Percentiles rank a stretch among this genome's conserved stretches.
Conservation (phyloP, 2,113 vertebrate species). For the Drymodes brunneopygia region DNA sequence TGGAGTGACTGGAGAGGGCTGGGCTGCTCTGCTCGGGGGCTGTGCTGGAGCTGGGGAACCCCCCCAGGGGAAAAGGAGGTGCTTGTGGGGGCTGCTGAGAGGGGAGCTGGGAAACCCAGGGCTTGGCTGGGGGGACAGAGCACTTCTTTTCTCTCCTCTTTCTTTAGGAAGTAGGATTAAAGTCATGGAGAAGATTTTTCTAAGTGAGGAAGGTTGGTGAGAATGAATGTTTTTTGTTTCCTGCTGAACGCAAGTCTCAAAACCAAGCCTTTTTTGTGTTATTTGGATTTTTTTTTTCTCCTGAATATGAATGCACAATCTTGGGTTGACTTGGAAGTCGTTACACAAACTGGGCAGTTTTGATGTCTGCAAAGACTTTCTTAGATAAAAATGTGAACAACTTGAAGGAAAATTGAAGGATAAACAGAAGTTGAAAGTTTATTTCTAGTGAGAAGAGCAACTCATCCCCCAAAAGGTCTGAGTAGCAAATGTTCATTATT, state of each 20-base stretch:
- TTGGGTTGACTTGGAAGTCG: background rate
- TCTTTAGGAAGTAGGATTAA: background rate
- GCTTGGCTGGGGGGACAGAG: background rate
- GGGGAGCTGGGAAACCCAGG: background rate
- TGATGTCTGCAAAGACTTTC: background rate
- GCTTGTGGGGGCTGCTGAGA: background rate
- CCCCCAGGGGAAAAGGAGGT: fast-evolving
- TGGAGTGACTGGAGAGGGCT: background rate
- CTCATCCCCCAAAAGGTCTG: background rate
- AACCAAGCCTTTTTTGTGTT: background rate
- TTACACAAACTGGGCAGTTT: background rate
- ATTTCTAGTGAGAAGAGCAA: background rate
- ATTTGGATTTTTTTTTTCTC: background rate
- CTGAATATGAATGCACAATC: background rate
- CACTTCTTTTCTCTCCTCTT: background rate
- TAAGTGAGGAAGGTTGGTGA: background rate
- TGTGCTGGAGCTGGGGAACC: background rate
- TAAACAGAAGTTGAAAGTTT: background rate
- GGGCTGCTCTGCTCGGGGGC: background rate
- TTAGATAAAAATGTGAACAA: background rate
- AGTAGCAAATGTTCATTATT: background rate
- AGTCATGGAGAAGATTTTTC: background rate
- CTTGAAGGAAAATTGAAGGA: background rate
- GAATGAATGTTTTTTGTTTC: background rate
- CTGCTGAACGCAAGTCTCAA: background rate